phyloP scores from a whole-genome alignment of 1,140 invertebrate species.

The Ceratina japonica region DNA sequence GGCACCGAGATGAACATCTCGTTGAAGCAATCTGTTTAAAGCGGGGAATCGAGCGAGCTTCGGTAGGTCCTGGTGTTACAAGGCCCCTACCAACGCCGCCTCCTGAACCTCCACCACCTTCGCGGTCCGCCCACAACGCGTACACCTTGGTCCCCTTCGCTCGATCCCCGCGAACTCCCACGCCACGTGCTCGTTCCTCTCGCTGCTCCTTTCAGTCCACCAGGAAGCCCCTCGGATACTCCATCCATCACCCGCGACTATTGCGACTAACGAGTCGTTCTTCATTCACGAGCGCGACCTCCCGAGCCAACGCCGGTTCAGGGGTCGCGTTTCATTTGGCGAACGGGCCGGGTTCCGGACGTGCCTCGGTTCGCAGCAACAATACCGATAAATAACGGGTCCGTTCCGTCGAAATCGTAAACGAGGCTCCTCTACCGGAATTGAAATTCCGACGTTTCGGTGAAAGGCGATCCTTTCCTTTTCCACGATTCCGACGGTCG shows the following conservation, averaged over 20 bases:
- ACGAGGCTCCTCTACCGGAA: background rate
- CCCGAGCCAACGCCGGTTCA: background rate
- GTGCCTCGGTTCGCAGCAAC: background rate
- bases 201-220: constrained; percentile 46
- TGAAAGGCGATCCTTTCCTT: background rate
- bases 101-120: constrained; percentile 77
- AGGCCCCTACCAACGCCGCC: constrained; percentile 73
- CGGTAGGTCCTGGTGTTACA: constrained; percentile 67
- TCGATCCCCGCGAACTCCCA: constrained; percentile 68
- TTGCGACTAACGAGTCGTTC: constrained; percentile 32
- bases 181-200: constrained; percentile 65
- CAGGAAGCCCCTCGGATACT: constrained; percentile 37
- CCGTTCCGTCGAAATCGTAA: background rate
- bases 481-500: background rate
- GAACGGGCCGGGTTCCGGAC: background rate
- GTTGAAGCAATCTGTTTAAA: no score
- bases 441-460: background rate
- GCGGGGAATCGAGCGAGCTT: background rate
- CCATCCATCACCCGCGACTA: constrained; percentile 46
- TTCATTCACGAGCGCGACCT: constrained; percentile 18
- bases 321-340: constrained; percentile 1
- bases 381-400: background rate
- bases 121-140: constrained; percentile 76
- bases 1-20: no score
- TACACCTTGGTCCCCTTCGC: constrained; percentile 67